These are phyloP conservation scores for Brachyhypopomus gauderio DNA, from an alignment of 2,113 vertebrate species.

Conservation along the genomic window DNA sequence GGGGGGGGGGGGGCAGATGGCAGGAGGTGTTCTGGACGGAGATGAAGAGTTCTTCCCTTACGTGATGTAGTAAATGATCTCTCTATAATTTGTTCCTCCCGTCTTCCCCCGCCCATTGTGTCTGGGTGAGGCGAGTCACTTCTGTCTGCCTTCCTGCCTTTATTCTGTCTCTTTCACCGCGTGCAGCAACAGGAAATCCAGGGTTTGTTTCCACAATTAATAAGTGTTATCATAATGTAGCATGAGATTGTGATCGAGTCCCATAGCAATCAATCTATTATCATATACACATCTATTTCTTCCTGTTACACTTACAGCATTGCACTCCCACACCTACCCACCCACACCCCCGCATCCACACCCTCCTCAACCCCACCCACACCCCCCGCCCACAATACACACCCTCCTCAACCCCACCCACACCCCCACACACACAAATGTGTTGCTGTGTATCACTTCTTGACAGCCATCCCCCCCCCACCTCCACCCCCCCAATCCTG, in stretches of 20 bases:
- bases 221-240: constrained; percentile 49
- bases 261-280: constrained; percentile 66
- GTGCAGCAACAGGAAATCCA: constrained; percentile 16
- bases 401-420: neutral
- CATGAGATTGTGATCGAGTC: constrained; percentile 66
- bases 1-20: constrained; percentile 38
- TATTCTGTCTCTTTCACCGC: neutral
- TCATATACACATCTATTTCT: constrained; percentile 52
- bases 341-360: constrained; percentile 4
- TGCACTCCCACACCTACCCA: constrained; percentile 1
- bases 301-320: constrained; percentile 46
- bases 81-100: constrained; percentile 52
- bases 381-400: constrained; percentile 30
- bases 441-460: constrained; percentile 58
- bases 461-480: constrained; percentile 56
- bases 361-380: constrained; percentile 35
- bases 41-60: constrained; percentile 45
- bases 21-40: constrained; percentile 38
- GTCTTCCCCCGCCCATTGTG: constrained; percentile 51
- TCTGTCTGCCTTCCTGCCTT: constrained; percentile 40
- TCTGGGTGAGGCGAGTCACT: constrained; percentile 39
- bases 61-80: constrained; percentile 49
- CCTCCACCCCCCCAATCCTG: constrained; percentile 56
- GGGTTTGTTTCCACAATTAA: constrained; percentile 60
- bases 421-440: constrained; percentile 35